Conservation (phyloP, 1,140 invertebrate species). For the Chironomus tepperi region DNA sequence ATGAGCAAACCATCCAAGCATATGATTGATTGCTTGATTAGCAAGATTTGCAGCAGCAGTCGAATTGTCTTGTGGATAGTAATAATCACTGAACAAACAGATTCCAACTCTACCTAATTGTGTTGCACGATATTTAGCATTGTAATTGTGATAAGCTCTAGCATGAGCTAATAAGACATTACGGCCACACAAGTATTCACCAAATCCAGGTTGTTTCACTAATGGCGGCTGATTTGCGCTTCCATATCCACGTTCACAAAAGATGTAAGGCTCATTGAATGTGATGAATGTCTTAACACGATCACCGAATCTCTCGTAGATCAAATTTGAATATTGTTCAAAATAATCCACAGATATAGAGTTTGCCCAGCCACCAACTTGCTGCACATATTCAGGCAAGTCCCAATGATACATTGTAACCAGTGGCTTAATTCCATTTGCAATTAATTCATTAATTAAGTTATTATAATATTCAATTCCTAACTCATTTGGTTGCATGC, state of each 20-base stretch:
- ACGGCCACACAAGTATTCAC: conserved; percentile 43
- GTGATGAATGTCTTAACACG: conserved; percentile 30
- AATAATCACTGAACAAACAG: not conserved
- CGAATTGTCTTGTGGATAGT: not conserved
- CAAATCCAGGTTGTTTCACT: conserved; percentile 30
- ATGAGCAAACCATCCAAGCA: conserved; percentile 52
- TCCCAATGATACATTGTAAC: conserved; percentile 38
- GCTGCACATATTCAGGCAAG: conserved; percentile 33
- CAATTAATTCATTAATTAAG: conserved; percentile 41
- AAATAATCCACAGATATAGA: conserved; percentile 42
- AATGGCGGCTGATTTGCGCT: not conserved
- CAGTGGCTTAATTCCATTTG: conserved; percentile 41
- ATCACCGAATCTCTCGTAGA: conserved; percentile 42
- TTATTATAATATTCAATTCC: conserved; percentile 34
- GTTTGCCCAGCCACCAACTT: conserved; percentile 40
- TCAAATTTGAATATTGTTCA: conserved; percentile 43
- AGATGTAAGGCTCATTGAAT: conserved; percentile 20
- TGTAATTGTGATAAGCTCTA: conserved; percentile 31
- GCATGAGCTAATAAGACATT: conserved; percentile 43
- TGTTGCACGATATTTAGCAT: conserved; percentile 26
- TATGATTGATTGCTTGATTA: conserved; percentile 34
- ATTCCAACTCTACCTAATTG: conserved; percentile 28
- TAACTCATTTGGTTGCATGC: conserved; percentile 33
- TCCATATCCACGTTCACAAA: conserved; percentile 20
- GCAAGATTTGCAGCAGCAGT: conserved; percentile 9